phyloP scores from a whole-genome alignment of 2,888 invertebrate genomes.

The Notocelia uddmanniana region DNA sequence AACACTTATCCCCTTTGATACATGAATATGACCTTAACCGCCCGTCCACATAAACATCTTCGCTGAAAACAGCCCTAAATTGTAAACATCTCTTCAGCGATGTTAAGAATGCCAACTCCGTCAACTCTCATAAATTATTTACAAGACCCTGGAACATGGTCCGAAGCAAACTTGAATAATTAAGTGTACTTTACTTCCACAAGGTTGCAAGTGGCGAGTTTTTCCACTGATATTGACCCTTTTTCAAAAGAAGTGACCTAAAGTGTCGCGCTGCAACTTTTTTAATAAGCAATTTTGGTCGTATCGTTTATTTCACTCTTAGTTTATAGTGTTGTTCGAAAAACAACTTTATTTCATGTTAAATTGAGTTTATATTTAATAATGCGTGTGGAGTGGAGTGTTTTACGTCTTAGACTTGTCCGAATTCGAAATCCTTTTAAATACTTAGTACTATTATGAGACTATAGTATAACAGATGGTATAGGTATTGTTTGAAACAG shows the following conservation, averaged over 20 bases:
- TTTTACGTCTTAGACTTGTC: not conserved
- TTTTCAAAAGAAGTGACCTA: not conserved
- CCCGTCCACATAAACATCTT: slow-evolving; percentile 10
- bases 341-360: slow-evolving; percentile 14
- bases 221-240: not conserved
- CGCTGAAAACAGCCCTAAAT: slow-evolving; percentile 20
- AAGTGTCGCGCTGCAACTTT: slow-evolving; percentile 34
- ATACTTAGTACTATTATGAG: not conserved
- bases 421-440: not conserved
- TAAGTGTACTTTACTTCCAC: slow-evolving; percentile 11
- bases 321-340: slow-evolving; percentile 8
- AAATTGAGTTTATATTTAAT: not conserved
- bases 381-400: not conserved
- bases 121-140: slow-evolving; percentile 43
- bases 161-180: slow-evolving; percentile 35
- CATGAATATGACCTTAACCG: slow-evolving; percentile 17
- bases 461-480: too few species aligned
- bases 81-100: slow-evolving; percentile 24
- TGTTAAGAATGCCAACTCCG: slow-evolving; percentile 28
- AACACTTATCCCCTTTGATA: slow-evolving; percentile 15
- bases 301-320: slow-evolving; percentile 11
- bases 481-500: too few species aligned
- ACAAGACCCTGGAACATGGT: slow-evolving; percentile 15
- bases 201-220: slow-evolving; percentile 6
- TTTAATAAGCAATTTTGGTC: slow-evolving; percentile 40